Conservation (phyloP, 2,888 invertebrate species). For the Pocota personata region DNA sequence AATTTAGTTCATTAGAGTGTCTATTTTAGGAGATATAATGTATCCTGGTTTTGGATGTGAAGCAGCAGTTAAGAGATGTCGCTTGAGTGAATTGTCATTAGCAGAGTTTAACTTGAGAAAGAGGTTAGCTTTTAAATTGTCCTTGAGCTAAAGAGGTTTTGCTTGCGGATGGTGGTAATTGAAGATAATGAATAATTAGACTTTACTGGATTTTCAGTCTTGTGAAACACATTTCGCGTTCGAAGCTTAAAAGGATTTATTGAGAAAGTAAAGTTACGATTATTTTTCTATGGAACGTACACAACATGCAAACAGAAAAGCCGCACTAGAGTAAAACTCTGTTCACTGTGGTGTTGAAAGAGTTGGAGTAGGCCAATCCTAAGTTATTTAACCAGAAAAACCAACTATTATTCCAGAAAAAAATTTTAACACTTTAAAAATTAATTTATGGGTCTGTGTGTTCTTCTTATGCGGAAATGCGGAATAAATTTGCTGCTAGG, state of each 20-base stretch:
- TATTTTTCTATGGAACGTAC: too few species aligned
- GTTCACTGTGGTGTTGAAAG: too few species aligned
- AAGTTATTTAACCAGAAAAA: too few species aligned
- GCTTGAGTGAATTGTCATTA: slow-evolving; percentile 23
- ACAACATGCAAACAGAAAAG: too few species aligned
- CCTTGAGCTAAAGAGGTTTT: not conserved
- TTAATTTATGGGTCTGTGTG: too few species aligned
- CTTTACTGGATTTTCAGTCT: not conserved
- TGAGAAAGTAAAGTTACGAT: too few species aligned
- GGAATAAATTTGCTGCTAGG: too few species aligned
- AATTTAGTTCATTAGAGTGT: slow-evolving; percentile 40
- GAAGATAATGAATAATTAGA: not conserved
- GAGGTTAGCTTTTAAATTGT: not conserved
- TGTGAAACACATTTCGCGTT: not conserved
- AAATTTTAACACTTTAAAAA: too few species aligned
- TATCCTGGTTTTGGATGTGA: slow-evolving; percentile 11
- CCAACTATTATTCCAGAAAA: too few species aligned
- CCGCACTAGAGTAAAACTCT: too few species aligned
- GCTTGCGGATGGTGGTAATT: not conserved
- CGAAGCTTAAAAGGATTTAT: not conserved
- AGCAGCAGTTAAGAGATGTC: slow-evolving; percentile 20
- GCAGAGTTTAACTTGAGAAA: slow-evolving; percentile 14
- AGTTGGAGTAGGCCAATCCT: too few species aligned
- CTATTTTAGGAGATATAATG: slow-evolving; percentile 22
- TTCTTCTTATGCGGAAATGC: too few species aligned